Percentiles rank a stretch among this genome's conserved stretches.
Conservation (phyloP, 2,797 vertebrate genomes). For the Cheirogaleus major region DNA sequence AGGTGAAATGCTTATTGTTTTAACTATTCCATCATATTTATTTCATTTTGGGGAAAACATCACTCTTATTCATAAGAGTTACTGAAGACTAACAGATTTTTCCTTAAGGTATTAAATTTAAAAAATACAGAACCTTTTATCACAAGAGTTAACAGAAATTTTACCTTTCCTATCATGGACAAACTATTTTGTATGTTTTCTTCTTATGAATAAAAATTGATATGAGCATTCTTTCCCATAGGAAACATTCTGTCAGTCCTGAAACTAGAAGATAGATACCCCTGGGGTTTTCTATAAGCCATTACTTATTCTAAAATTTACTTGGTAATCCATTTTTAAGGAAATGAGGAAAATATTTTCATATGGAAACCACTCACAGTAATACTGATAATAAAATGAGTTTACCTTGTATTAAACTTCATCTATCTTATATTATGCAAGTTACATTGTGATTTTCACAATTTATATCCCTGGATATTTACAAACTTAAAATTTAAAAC, state of each 20-base stretch:
- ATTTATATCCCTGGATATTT: not conserved
- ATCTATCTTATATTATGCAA: not conserved
- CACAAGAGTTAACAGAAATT: not conserved
- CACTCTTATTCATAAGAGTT: not conserved
- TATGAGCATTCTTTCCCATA: not conserved
- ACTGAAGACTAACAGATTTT: not conserved
- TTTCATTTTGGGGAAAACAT: not conserved
- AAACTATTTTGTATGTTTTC: not conserved
- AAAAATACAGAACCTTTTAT: not conserved
- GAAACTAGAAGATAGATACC: not conserved
- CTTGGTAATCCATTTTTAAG: not conserved
- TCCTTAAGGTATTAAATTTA: not conserved
- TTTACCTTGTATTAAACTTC: not conserved
- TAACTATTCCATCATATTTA: not conserved
- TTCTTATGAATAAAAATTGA: not conserved
- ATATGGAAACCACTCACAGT: not conserved
- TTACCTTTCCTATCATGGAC: not conserved
- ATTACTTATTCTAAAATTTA: not conserved
- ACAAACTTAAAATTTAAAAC: not conserved
- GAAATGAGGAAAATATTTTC: not conserved
- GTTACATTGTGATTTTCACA: not conserved
- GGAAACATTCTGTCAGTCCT: not conserved
- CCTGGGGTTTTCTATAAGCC: not conserved
- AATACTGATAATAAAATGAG: not conserved
- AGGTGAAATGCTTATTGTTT: not conserved